phyloP scores from a whole-genome alignment of 2,888 invertebrate genomes.

The Isoperla grammatica region DNA sequence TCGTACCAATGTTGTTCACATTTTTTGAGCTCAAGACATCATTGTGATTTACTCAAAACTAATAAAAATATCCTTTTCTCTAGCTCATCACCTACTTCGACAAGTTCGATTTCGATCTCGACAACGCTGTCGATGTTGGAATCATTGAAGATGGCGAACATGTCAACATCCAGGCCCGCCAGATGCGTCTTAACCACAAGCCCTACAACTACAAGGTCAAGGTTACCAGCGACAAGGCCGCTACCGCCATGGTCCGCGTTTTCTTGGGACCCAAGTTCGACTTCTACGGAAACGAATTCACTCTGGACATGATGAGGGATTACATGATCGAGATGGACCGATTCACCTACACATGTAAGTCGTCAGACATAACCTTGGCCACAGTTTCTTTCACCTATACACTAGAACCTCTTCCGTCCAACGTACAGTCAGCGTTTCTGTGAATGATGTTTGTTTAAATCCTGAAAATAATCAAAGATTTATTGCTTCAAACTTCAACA shows the following conservation, averaged over 20 bases:
- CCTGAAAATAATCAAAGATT: too few relatives aligned
- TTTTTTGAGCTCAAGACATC: too few relatives aligned
- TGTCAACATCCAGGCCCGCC: constrained; percentile 55
- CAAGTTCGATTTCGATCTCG: constrained; percentile 58
- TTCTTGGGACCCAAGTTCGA: constrained; percentile 68
- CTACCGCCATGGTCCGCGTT: constrained; percentile 55
- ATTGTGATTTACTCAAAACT: too few relatives aligned
- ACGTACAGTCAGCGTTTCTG: too few relatives aligned
- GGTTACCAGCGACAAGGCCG: constrained; percentile 53
- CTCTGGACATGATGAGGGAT: constrained; percentile 51
- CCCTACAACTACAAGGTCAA: constrained; percentile 57
- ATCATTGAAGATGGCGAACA: constrained; percentile 41
- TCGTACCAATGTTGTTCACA: too few relatives aligned
- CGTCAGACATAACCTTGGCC: too few relatives aligned
- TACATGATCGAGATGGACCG: constrained; percentile 58
- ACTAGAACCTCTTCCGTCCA: too few relatives aligned
- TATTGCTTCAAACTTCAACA: too few relatives aligned
- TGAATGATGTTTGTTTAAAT: too few relatives aligned
- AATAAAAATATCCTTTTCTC: too few relatives aligned
- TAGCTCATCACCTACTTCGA: constrained; percentile 62
- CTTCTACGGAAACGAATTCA: constrained; percentile 48
- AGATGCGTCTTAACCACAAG: constrained; percentile 65
- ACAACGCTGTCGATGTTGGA: constrained; percentile 52
- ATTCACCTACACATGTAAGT: constrained; percentile 51
- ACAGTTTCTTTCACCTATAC: too few relatives aligned